These are phyloP conservation scores for Discoglossus pictus DNA, from an alignment of 2,797 vertebrate species.

Conservation along the genomic window DNA sequence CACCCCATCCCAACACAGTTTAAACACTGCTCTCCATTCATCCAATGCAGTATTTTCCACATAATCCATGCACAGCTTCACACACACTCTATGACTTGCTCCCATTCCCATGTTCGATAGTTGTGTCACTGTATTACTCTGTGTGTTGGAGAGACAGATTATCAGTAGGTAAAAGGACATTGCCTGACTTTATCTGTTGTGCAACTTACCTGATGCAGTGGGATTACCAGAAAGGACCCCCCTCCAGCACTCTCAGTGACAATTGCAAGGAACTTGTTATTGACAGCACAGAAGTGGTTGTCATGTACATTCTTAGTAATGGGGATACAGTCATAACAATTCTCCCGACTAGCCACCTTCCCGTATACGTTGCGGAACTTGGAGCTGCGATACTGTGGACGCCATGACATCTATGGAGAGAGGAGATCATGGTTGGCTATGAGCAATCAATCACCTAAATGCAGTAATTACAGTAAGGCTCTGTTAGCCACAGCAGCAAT, in stretches of 20 bases:
- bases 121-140: too few species aligned
- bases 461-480: too few species aligned
- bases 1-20: too few species aligned
- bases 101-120: too few species aligned
- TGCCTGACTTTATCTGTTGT: neutral
- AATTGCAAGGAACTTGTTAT: slow-evolving; percentile 88
- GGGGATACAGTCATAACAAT: slow-evolving; percentile 93
- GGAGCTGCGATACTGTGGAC: slow-evolving; percentile 97
- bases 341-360: slow-evolving; percentile 91
- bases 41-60: too few species aligned
- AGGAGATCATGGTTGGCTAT: neutral
- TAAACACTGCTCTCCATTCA: too few species aligned
- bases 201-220: slow-evolving; percentile 85
- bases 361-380: slow-evolving; percentile 99
- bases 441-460: neutral
- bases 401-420: slow-evolving; percentile 94
- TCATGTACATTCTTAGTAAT: slow-evolving; percentile 98
- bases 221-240: slow-evolving; percentile 91
- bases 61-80: too few species aligned
- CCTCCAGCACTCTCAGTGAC: slow-evolving; percentile 93
- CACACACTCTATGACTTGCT: too few species aligned
- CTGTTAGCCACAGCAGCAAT: too few species aligned
- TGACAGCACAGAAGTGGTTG: slow-evolving; percentile 97
- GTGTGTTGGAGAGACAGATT: too few species aligned
- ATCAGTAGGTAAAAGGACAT: too few species aligned